Base-by-base conservation (phyloP, 2,113 vertebrate species). In the Glareola pratincola region DNA sequence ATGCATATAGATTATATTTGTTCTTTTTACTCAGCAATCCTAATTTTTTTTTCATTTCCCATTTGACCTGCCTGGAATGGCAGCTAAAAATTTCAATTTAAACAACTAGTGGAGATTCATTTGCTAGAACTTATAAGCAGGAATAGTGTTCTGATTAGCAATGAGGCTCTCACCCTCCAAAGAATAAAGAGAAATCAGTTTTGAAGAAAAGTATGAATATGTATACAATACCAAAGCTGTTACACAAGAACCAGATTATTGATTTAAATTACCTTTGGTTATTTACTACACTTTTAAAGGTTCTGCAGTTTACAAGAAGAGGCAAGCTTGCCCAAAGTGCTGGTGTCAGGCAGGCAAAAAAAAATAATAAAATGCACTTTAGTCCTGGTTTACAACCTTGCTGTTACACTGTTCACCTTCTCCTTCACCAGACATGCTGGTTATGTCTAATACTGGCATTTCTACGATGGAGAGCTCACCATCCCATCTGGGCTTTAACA, bases 141-240 rank as follows among this genome's bases (percentile, higher is more conserved):
- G 96, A 97, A 88, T 71, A 94, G 83, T 91, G 93, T 91, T 96
- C 89, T 93, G 94, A 97, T 97, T 95, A 98, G 78, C 86, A 95
- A 92, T 64, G 95, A 95, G 76, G 83, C 77, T 94, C 96, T 96
- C 92, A 79, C 80, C 81, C 96, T 97, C 97, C 84, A 93, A 97
- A 97, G 96, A 94, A 85, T 81, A 97, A 81, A 90, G 67, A 92
- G 60, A 95, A 95, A 94, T 93, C 94, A 66, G 67, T 93, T 91
- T 39, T 96, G 95, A 95, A 96, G 90, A 86, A 94, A 90, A 12
- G 15, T 95, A 92, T 97, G 93, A 97, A 97, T 96, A 96, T 95
- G 85, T 89, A 92, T 95, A 64, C 5, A 57, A 62, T 48, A 92
- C 72, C 89, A 89, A 22, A 32, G 88, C 91, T 96, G 74, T 94